Evolutionary conservation across 2,888 invertebrate species (phyloP), one percentile per base, ranked within the genome.

Genomic region (Mongoloraphidia duomilia): DNA sequence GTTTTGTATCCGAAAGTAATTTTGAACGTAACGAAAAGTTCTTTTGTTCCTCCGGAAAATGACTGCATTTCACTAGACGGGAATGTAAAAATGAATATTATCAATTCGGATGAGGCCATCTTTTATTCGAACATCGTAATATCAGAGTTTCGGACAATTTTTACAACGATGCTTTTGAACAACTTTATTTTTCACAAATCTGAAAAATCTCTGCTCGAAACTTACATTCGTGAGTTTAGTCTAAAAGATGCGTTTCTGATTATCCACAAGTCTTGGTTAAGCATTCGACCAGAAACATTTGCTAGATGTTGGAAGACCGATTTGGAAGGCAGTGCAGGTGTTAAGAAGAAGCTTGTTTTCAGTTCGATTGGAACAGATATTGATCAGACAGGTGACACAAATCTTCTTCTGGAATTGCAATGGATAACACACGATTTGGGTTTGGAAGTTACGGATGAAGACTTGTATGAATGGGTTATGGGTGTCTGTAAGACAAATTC

Each of bases 191-290:
- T 45, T 34, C 14, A 13, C 17, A 14, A 40, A 33, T 17, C 38
- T 10, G 33, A 49, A 2, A 50, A 48, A 39, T 49, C 49, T 41
- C 52, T 57, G 9, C 50, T 51, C 8, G 53, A 53, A 17, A 47
- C 54, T 37, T 60, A 56, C 47, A 51, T 67, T 13, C 57, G 54
- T 9, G 57, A 57, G 17, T 68, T 66, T 53, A 65, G 65, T 0
- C 54, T 72, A 41, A 69, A 69, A 52, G 70, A 70, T 46, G 69
- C 69, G 2, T 71, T 72, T 50, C 68, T 68, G 8, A 63, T 69
- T 42, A 58, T 71, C 0, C 70, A 71, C 55, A 61, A 65, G 17
- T 66, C 70, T 2, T 71, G 72, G 70, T 54, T 71, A 13, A 62
- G 59, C 44, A 61, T 71, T 4, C 58, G 68, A 0, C 64, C 69